Base-by-base conservation (phyloP, 2,888 invertebrate species). In the Cheilosia vulpina region DNA sequence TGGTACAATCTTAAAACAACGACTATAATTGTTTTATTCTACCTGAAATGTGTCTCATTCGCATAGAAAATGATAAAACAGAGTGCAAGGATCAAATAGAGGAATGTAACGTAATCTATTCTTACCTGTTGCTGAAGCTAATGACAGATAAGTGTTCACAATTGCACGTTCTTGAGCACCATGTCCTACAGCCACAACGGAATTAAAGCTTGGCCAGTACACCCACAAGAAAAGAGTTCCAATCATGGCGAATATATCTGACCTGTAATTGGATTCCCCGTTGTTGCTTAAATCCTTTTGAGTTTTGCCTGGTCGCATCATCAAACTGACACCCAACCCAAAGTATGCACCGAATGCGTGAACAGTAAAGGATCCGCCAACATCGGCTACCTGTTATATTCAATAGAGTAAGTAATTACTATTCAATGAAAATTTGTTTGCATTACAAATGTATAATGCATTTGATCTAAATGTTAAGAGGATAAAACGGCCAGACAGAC, bases 271-370 rank as follows among this genome's bases (percentile, higher is more conserved):
- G 4, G 97, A 94, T 31, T 95, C 96, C 90, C 97, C 96, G 65
- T 95, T 92, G 87, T 93, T 93, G 87, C 93, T 93, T 19, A 93
- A 92, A 87, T 92, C 88, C 88, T 93, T 90, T 88, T 94, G 90
- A n/a, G 91, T 91, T 85, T 93, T 93, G 88, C 93, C 93, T 7
- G 93, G 92, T 58, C 94, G 94, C 68, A 96, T 91, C 53, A 96
- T 95, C 72, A 91, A 63, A 87, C 98, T 97, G 2, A 96, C 96
- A 0, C 97, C 97, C 71, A 99, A 93, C 6, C 99, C 99, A 90
- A 98, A 99, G 92, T 98, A 99, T n/a, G 99, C 99, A 1, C 99
- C 99, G 90, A 98, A 99, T 0, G 96, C 95, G 90, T 99, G 99
- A 53, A 99, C 97, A 15, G 92, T 97, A 91, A 99, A 98, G 3